A percentile compares a stretch with the other conserved stretches of the same genome.
phyloP scores from a whole-genome alignment of 1,140 invertebrate species.

The Acromyrmex echinatior region DNA sequence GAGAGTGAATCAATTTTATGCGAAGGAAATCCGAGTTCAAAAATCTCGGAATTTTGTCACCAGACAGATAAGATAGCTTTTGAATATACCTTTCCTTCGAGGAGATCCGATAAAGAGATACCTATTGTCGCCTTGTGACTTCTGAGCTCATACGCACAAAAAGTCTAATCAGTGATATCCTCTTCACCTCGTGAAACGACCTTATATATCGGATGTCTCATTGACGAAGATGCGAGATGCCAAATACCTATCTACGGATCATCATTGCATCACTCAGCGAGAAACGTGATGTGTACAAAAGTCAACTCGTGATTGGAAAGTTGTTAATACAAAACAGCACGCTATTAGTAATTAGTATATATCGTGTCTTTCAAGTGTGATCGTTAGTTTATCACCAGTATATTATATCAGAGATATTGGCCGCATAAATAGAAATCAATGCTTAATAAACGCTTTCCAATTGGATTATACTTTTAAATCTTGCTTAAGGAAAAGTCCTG shows the following conservation, averaged over 20 bases:
- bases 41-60: background rate
- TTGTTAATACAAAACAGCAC: background rate
- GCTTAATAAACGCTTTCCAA: too few relatives aligned
- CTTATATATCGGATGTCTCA: background rate
- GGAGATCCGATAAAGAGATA: conserved; percentile 25
- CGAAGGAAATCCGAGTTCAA: background rate
- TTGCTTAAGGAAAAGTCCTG: too few relatives aligned
- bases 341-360: background rate
- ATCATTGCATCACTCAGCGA: conserved; percentile 17
- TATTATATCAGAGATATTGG: too few relatives aligned
- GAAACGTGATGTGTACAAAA: conserved; percentile 3
- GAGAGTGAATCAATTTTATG: background rate
- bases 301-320: background rate
- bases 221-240: background rate
- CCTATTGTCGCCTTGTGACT: background rate
- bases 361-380: background rate
- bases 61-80: background rate
- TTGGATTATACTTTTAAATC: too few relatives aligned
- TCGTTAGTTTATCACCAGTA: background rate
- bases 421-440: too few relatives aligned
- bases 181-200: background rate
- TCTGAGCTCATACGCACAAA: background rate
- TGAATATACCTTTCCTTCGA: background rate
- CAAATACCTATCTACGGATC: conserved; percentile 15
- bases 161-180: conserved; percentile 55